Conservation (phyloP, 2,888 invertebrate species). For the Trichogramma evanescens region DNA sequence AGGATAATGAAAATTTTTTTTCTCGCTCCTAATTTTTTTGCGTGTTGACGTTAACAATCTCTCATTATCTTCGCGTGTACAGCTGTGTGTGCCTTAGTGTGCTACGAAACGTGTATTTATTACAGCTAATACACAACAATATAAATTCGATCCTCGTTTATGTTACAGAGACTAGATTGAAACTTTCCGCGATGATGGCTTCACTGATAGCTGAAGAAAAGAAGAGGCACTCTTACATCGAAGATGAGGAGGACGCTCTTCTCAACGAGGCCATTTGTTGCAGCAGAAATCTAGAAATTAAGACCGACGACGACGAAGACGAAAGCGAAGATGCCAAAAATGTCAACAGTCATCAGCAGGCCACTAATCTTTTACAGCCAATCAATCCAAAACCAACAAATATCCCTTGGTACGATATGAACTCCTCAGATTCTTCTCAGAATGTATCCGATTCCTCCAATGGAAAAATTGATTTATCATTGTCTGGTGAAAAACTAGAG, state of each 20-base stretch:
- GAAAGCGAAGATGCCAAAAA: constrained; percentile 1
- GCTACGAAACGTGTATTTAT: too few species aligned
- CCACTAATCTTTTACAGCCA: background rate
- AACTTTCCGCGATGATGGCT: constrained; percentile 4
- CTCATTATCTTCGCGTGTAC: too few species aligned
- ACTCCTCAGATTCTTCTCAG: constrained; percentile 9
- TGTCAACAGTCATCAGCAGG: background rate
- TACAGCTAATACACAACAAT: too few species aligned
- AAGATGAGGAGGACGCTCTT: constrained; percentile 25
- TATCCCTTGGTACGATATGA: constrained; percentile 13
- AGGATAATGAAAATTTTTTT: too few species aligned
- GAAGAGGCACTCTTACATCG: constrained; percentile 5
- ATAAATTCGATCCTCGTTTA: too few species aligned
- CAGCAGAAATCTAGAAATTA: constrained; percentile 18
- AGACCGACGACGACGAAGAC: constrained; percentile 20
- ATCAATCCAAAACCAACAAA: background rate
- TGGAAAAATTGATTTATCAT: constrained; percentile 12
- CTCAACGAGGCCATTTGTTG: constrained; percentile 23
- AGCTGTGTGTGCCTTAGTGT: too few species aligned
- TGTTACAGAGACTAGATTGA: too few species aligned
- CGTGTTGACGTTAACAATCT: too few species aligned
- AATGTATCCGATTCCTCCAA: constrained; percentile 11
- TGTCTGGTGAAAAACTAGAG: constrained; percentile 3
- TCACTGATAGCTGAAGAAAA: constrained; percentile 4
- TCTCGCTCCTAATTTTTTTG: too few species aligned